Evolutionary conservation across 2,113 vertebrate species (phyloP), one percentile per base, ranked within the genome.

Genomic region (Rhinolophus sinicus): DNA sequence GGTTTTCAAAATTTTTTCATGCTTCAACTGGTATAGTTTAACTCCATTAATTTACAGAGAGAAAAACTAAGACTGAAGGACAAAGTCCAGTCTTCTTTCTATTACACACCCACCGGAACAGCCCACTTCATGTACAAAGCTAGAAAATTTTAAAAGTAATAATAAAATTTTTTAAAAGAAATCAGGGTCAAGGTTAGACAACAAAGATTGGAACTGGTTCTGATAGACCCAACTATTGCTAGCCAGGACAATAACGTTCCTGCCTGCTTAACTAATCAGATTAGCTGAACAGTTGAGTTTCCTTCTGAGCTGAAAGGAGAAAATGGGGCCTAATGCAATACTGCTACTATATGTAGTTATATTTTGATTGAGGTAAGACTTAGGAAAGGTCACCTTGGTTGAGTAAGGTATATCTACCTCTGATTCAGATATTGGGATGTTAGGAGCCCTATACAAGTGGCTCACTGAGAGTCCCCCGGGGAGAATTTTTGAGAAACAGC

Each of bases 231-330:
- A 87, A 8, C 47, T 90, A 33, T 50, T 87, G 35, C 85, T 81
- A 76, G 19, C 60, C 11, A 28, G 26, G 64, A 88, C 64, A 26
- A 65, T 83, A 78, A 82, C 26, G 8, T 44, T 77, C 44, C 64
- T 83, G 69, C 76, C 44, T 90, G 72, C 30, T 52, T 90, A 84
- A 94, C 87, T 93, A 93, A 80, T 78, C 52, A 84, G 64, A 80
- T 69, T 75, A 78, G 21, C 82, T 84, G 75, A 96, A 50, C 81
- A 58, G 76, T 33, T 92, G 72, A 28, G 62, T 84, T 91, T 88
- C 12, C 44, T 97, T 96, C 54, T 44, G 50, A 94, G 69, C 50
- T 84, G 64, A 92, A 92, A 90, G 30, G 69, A 77, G 65, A 92
- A n/a, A 90, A 52, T 56, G 21, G 16, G 26, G 24, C 35, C 80